A percentile compares a stretch with the other conserved stretches of the same genome.
These are phyloP conservation scores for Erynnis tages DNA, from an alignment of 2,888 invertebrate species.

Conservation along the genomic window DNA sequence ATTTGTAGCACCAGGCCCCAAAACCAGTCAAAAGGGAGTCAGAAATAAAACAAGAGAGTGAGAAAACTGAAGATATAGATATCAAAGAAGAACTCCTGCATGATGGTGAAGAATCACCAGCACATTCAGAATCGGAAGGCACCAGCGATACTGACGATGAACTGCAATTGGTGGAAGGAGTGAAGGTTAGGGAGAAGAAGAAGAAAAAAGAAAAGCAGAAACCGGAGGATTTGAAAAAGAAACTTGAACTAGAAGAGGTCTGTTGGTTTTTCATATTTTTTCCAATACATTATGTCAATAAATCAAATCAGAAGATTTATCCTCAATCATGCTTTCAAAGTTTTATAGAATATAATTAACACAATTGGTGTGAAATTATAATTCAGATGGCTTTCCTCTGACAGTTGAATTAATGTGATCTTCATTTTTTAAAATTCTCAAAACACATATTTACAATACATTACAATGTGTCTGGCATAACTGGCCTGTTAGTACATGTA, in stretches of 20 bases:
- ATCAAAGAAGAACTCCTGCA: conserved; percentile 35
- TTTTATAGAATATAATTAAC: no score
- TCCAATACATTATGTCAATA: no score
- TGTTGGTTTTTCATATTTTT: background rate
- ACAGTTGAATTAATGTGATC: no score
- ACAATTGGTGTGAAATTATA: no score
- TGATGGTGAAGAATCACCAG: conserved; percentile 27
- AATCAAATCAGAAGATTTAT: no score
- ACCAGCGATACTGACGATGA: conserved; percentile 39
- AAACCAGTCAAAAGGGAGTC: conserved; percentile 36
- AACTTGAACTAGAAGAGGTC: conserved; percentile 69
- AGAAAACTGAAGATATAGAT: conserved; percentile 32
- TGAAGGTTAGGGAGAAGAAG: conserved; percentile 65
- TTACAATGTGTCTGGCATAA: no score
- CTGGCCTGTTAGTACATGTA: no score
- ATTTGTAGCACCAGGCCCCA: background rate
- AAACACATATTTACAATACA: no score
- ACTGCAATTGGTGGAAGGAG: conserved; percentile 65
- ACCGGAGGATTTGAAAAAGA: conserved; percentile 72
- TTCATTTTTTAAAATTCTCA: no score
- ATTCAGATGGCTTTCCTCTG: no score
- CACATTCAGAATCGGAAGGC: conserved; percentile 31
- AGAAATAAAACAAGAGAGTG: conserved; percentile 46
- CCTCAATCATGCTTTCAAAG: no score
- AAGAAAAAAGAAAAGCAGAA: conserved; percentile 65